Base-by-base conservation (phyloP, 2,113 vertebrate species). In the Catharus fuscescens region DNA sequence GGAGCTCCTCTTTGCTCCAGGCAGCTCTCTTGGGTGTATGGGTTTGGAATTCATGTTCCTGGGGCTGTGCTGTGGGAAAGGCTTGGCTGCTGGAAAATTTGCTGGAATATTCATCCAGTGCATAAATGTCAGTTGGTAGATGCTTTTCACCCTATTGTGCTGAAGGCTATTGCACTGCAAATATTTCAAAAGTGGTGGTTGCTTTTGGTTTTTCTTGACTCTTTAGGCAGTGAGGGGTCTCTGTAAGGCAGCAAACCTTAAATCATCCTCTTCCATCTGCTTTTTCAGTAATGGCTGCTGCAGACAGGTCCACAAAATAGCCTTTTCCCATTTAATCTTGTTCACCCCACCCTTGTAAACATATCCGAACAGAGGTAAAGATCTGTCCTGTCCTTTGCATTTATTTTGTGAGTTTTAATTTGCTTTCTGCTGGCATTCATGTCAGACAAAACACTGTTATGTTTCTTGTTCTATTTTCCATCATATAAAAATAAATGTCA, bases 401-500 rank as follows among this genome's bases (percentile, higher is more conserved):
- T 96, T 94, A 42, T 88, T 80, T 79, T 64, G 40, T 90, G 76
- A 93, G 32, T 66, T 95, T 95, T 96, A 80, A 90, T 96, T 95
- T 90, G 70, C 56, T 92, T 94, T 69, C 77, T 90, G 15, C 56
- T 88, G 44, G 47, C 79, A 78, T 93, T 92, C 79, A 66, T 81
- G 92, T 95, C 92, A 93, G 67, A n/a, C 32, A 70, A 80, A 97
- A 90, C 66, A 78, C 21, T 59, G 74, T 86, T 92, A 50, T 34
- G 67, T 59, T 94, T 93, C 87, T 95, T 71, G 36, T 95, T 95
- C 84, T 86, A 21, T 95, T 94, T 95, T 93, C 60, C 28, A 70
- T 87, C n/a, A 4, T 90, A 90, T 85, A 78, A 95, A 95, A 95
- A 93, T 91, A 94, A 94, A 93, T 93, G 94, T 92, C 91, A 92